phyloP scores from a whole-genome alignment of 2,113 vertebrate genomes.

The Leptocoma aspasia region DNA sequence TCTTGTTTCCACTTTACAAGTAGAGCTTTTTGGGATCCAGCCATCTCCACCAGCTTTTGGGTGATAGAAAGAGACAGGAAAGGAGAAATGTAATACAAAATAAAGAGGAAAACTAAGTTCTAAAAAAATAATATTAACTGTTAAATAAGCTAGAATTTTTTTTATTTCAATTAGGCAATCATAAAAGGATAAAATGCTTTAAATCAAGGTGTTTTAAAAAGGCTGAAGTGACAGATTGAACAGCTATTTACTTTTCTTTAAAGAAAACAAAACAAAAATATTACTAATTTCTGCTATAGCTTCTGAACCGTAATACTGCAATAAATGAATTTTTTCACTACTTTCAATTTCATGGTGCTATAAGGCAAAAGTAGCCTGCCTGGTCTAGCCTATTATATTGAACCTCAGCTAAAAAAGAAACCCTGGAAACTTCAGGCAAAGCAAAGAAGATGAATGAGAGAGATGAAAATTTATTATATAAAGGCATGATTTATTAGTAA shows the following conservation, averaged over 20 bases:
- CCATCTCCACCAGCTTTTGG: background rate
- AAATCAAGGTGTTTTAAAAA: background rate
- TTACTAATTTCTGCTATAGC: background rate
- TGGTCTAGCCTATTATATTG: background rate
- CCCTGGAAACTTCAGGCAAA: background rate
- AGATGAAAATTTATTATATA: background rate
- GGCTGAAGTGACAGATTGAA: background rate
- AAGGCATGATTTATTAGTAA: background rate
- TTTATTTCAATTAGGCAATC: background rate
- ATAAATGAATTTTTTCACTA: background rate
- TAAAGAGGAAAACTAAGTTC: background rate
- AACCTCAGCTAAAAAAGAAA: background rate
- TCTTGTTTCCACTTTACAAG: background rate
- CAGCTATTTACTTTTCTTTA: background rate
- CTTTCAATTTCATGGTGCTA: background rate
- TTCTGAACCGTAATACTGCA: background rate
- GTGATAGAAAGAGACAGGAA: background rate
- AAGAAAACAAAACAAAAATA: background rate
- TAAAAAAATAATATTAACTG: background rate
- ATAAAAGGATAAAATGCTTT: background rate
- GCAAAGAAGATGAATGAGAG: background rate
- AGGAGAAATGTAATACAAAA: background rate
- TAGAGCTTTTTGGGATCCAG: background rate
- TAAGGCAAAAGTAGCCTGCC: background rate
- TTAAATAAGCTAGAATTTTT: background rate